These are phyloP conservation scores for Piezodorus guildinii DNA, from an alignment of 1,140 invertebrate genomes.

Conservation along the genomic window DNA sequence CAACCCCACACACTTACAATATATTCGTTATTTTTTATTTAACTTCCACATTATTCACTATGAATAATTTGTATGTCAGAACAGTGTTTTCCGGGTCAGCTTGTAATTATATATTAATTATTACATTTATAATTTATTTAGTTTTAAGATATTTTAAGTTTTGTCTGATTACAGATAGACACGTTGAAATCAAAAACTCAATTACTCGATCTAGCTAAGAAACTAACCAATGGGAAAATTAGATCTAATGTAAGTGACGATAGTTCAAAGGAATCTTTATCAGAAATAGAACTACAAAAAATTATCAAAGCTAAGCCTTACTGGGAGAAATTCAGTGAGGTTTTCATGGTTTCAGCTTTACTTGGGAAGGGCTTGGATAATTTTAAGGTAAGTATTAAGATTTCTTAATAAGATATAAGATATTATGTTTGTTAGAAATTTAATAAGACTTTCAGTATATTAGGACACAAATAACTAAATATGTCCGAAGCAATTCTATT, in stretches of 20 bases:
- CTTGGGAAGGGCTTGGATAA: conserved; percentile 62
- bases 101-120: no score
- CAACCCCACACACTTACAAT: no score
- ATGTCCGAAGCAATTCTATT: no score
- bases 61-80: no score
- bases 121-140: no score
- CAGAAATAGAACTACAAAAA: conserved; percentile 23
- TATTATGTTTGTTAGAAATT: not conserved
- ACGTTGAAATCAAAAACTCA: conserved; percentile 59
- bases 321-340: conserved; percentile 65
- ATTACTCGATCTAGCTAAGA: conserved; percentile 54
- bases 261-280: conserved; percentile 12
- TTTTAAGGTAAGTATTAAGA: conserved; percentile 54
- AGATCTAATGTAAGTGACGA: conserved; percentile 25
- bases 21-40: no score
- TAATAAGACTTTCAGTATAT: no score
- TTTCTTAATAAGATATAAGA: no score
- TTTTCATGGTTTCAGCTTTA: conserved; percentile 82
- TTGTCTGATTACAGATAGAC: conserved; percentile 52
- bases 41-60: no score
- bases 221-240: conserved; percentile 52
- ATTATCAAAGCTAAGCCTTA: conserved; percentile 34
- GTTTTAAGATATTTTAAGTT: no score
- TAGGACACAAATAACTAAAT: no score
- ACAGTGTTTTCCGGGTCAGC: no score